These are phyloP conservation scores for Triops longicaudatus DNA, from an alignment of 1,140 invertebrate species.

Conservation along the genomic window DNA sequence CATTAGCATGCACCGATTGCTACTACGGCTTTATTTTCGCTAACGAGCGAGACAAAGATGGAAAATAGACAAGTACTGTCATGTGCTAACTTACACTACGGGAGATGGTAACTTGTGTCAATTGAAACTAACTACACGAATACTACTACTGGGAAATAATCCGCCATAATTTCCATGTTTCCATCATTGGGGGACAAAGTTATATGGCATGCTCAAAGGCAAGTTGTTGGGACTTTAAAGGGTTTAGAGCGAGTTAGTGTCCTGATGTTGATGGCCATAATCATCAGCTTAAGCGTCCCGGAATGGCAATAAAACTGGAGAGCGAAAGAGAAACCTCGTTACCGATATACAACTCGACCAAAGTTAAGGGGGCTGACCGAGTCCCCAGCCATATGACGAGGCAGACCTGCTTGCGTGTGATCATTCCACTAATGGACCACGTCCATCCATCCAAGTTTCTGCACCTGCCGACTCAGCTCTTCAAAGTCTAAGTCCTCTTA, in stretches of 20 bases:
- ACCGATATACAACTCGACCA: neutral
- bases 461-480: conserved; percentile 5
- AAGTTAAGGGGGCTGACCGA: neutral
- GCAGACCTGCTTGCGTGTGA: neutral
- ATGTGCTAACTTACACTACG: neutral
- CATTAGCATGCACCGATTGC: neutral
- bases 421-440: neutral
- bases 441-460: conserved; percentile 10
- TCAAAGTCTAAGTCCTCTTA: conserved; percentile 1
- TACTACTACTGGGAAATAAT: neutral
- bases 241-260: neutral
- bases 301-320: neutral
- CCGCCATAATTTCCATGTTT: neutral
- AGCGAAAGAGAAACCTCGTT: neutral
- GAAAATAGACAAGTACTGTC: neutral
- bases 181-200: neutral
- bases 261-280: neutral
- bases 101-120: neutral
- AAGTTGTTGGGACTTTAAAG: neutral
- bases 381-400: neutral
- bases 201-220: neutral
- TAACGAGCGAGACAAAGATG: neutral
- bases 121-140: neutral
- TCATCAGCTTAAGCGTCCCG: neutral
- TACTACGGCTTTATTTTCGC: neutral